Conservation (phyloP, 2,113 vertebrate species). For the Hassar affinis region DNA sequence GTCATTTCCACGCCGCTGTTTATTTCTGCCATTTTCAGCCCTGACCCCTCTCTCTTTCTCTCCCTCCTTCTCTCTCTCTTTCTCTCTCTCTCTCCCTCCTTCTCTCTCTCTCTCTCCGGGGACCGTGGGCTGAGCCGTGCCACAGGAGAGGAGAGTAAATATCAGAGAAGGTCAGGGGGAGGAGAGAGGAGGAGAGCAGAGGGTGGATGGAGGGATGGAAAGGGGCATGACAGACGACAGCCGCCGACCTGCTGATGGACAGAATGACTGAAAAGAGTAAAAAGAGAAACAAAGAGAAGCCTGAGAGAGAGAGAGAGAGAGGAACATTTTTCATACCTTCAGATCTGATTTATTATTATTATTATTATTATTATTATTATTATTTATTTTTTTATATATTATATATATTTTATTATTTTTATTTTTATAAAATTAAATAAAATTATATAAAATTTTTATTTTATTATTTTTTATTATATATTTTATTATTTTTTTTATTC, state of each 20-base stretch:
- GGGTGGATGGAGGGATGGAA: constrained; percentile 56
- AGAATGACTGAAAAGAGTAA: neutral
- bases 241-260: constrained; percentile 5
- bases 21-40: neutral
- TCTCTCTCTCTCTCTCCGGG: constrained; percentile 55
- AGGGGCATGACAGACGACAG: constrained; percentile 46
- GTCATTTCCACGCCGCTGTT: constrained; percentile 6
- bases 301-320: constrained; percentile 15
- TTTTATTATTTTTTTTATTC: neutral
- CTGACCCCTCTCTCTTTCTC: neutral
- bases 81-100: neutral
- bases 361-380: neutral
- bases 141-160: constrained; percentile 75
- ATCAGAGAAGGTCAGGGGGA: constrained; percentile 76
- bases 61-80: constrained; percentile 55
- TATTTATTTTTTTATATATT: neutral
- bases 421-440: too few species aligned
- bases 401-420: neutral
- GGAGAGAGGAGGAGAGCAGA: constrained; percentile 40
- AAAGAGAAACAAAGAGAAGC: neutral
- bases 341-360: too few species aligned
- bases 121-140: constrained; percentile 59
- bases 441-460: neutral
- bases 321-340: too few species aligned
- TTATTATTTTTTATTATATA: neutral